Conservation (phyloP, 1,140 invertebrate species). For the Drosophila nannoptera region DNA sequence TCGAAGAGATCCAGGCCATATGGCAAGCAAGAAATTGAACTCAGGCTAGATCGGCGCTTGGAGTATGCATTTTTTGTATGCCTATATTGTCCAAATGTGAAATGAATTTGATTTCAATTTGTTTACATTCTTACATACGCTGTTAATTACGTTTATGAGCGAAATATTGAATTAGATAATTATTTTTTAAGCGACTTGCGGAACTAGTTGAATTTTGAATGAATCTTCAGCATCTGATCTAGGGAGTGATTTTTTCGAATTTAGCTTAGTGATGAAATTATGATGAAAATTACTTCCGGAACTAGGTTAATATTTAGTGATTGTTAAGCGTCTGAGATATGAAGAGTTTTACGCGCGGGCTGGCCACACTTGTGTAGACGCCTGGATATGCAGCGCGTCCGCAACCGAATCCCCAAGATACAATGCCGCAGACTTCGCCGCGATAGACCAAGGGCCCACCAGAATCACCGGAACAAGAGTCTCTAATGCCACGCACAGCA, state of each 20-base stretch:
- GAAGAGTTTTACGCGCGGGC: conserved; percentile 49
- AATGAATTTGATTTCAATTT: too few species aligned
- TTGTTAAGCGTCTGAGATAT: conserved; percentile 44
- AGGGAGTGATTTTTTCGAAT: conserved; percentile 36
- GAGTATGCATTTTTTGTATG: too few species aligned
- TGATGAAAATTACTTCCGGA: background rate
- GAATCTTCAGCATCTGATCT: conserved; percentile 28
- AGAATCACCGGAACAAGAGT: conserved; percentile 83
- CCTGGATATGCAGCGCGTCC: conserved; percentile 85
- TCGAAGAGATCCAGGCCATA: too few species aligned
- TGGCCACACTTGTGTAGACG: conserved; percentile 88
- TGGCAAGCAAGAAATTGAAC: background rate
- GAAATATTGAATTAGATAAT: background rate
- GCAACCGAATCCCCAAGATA: conserved; percentile 82
- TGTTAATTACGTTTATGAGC: background rate
- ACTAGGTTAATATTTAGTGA: background rate
- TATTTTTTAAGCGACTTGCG: background rate
- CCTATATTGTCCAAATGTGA: too few species aligned
- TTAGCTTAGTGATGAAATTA: too few species aligned
- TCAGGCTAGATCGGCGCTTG: too few species aligned
- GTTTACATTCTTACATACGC: too few species aligned
- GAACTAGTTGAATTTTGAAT: background rate
- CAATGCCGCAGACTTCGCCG: conserved; percentile 82
- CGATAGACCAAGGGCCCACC: conserved; percentile 83
- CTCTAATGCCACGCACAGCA: conserved; percentile 56